Percentiles rank a stretch among this genome's conserved stretches.
Evolutionary conservation across 2,888 invertebrate species (phyloP).

Genomic region (Apoda limacodes): DNA sequence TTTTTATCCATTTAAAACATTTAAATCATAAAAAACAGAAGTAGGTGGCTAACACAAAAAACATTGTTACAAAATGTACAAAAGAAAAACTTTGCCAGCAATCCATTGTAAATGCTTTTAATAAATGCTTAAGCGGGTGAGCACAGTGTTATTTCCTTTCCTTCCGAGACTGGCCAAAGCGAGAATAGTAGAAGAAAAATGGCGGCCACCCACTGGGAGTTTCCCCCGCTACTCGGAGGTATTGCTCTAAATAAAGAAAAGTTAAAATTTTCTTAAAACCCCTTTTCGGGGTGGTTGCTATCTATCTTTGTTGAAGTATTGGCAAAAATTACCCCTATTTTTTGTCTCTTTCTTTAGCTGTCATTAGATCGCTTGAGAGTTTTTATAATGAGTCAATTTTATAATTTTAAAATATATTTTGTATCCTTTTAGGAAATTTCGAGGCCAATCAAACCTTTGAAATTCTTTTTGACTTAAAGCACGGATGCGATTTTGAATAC

Average conservation of each 20-base stretch:
- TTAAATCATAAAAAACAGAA: too few species aligned
- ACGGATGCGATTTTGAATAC: too few species aligned
- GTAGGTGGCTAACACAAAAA: too few species aligned
- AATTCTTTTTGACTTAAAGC: too few species aligned
- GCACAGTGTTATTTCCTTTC: conserved; percentile 55
- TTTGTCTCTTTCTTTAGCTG: conserved; percentile 40
- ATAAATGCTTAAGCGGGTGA: conserved; percentile 59
- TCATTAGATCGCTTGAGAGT: conserved; percentile 54
- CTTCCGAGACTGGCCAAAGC: conserved; percentile 61
- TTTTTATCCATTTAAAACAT: too few species aligned
- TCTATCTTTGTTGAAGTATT: conserved; percentile 68
- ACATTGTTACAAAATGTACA: too few species aligned
- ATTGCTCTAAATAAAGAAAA: conserved; percentile 63
- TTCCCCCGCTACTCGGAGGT: conserved; percentile 26
- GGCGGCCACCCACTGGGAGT: conserved; percentile 26
- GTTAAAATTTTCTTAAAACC: conserved; percentile 66
- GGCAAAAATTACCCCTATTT: conserved; percentile 59
- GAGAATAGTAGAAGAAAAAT: conserved; percentile 63
- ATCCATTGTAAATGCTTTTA: conserved; percentile 58
- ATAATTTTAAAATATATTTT: too few species aligned
- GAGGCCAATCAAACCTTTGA: too few species aligned
- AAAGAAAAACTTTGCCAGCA: conserved; percentile 45
- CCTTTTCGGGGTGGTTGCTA: conserved; percentile 42
- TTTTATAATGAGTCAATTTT: too few species aligned
- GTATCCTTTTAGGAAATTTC: too few species aligned